Evolutionary conservation across 2,797 vertebrate genomes (phyloP).

Genomic region (Adelosebastes latens): DNA sequence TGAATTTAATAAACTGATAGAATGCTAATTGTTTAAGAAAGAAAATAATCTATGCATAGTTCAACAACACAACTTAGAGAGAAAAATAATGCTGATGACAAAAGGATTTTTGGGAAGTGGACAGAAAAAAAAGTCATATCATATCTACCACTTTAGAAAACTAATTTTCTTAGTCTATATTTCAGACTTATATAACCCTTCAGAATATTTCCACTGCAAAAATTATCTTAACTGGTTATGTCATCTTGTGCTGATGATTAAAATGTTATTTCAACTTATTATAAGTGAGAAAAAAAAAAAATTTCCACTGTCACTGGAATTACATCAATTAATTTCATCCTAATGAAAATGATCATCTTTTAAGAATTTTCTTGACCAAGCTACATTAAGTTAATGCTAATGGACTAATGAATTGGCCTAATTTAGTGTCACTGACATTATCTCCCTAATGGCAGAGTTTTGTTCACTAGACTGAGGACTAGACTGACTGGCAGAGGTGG

Average conservation of each 20-base stretch:
- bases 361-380: conserved; percentile 2
- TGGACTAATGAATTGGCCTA: conserved; percentile 23
- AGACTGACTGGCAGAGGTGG: conserved; percentile 22
- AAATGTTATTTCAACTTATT: conserved; percentile 19
- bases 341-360: conserved; percentile 31
- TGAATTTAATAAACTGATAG: neutral
- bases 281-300: neutral
- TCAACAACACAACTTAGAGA: neutral
- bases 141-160: neutral
- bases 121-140: neutral
- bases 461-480: conserved; percentile 27
- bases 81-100: neutral
- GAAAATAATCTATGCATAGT: neutral
- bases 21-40: neutral
- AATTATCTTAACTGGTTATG: neutral
- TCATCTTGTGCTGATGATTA: neutral
- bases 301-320: neutral
- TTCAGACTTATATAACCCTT: neutral
- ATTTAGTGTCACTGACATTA: conserved; percentile 38
- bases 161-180: neutral
- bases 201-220: neutral
- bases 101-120: neutral
- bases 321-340: conserved; percentile 1
- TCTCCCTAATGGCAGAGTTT: conserved; percentile 22
- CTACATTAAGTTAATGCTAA: conserved; percentile 30